These are phyloP conservation scores for Lophochroa leadbeateri DNA, from an alignment of 2,113 vertebrate genomes.

Conservation along the genomic window DNA sequence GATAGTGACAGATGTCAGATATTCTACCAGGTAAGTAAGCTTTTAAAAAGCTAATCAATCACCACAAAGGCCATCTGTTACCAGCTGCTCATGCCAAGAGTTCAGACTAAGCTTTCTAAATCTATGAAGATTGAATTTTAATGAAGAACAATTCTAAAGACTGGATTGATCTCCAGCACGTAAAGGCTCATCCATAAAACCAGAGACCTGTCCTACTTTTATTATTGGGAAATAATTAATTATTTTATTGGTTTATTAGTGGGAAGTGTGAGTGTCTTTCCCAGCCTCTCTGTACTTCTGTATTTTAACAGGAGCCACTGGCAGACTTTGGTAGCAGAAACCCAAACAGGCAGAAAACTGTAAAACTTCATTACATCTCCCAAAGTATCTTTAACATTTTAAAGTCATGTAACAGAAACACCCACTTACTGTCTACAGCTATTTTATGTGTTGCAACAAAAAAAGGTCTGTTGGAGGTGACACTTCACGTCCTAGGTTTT, in stretches of 20 bases:
- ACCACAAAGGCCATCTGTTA: neutral
- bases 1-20: neutral
- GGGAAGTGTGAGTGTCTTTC: neutral
- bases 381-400: neutral
- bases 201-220: neutral
- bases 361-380: neutral
- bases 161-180: rapidly evolving
- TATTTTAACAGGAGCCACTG: neutral
- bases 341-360: neutral
- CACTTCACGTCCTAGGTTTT: neutral
- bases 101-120: neutral
- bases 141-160: neutral
- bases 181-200: neutral
- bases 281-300: neutral
- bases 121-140: no score
- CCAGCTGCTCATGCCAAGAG: neutral
- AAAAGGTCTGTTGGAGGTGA: neutral
- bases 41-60: neutral
- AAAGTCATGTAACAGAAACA: neutral
- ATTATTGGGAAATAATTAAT: neutral
- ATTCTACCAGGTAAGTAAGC: neutral
- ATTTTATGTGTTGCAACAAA: neutral
- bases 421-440: neutral
- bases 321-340: neutral
- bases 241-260: neutral